Percentiles rank a stretch among this genome's conserved stretches.
phyloP scores from a whole-genome alignment of 2,113 vertebrate species.

The Sorex araneus region DNA sequence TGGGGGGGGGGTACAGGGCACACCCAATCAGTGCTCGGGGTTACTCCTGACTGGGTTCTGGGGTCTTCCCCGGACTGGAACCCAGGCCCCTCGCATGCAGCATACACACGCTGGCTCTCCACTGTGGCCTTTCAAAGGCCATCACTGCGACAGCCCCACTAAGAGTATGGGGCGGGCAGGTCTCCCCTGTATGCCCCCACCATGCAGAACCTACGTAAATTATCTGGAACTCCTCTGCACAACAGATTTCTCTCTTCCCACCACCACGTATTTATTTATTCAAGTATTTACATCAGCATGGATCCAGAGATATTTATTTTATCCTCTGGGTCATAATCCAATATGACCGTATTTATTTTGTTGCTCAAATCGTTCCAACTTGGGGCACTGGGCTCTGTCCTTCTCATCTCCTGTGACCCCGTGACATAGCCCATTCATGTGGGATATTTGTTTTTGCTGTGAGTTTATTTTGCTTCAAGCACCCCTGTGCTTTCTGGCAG shows the following conservation, averaged over 20 bases:
- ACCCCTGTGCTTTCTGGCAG: background rate
- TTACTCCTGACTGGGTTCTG: too few species aligned
- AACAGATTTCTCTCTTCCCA: background rate
- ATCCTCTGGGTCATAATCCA: constrained; percentile 19
- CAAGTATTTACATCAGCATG: constrained; percentile 28
- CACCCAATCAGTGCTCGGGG: too few species aligned
- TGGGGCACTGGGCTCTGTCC: background rate
- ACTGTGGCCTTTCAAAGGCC: background rate
- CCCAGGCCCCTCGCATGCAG: too few species aligned
- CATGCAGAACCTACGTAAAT: background rate
- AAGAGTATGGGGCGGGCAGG: too few species aligned
- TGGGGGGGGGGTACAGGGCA: too few species aligned
- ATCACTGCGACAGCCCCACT: background rate
- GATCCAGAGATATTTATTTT: background rate
- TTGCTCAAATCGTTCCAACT: constrained; percentile 7
- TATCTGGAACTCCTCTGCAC: background rate
- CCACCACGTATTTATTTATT: constrained; percentile 46
- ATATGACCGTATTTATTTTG: constrained; percentile 13
- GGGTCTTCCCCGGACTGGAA: too few species aligned
- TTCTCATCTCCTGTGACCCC: background rate
- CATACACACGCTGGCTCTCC: too few species aligned
- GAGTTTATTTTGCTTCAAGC: constrained; percentile 8
- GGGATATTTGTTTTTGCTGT: background rate
- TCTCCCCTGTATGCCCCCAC: background rate
- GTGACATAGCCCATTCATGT: background rate